A percentile compares a stretch with the other conserved stretches of the same genome.
phyloP scores from a whole-genome alignment of 2,797 vertebrate genomes.

The Megalops cyprinoides region DNA sequence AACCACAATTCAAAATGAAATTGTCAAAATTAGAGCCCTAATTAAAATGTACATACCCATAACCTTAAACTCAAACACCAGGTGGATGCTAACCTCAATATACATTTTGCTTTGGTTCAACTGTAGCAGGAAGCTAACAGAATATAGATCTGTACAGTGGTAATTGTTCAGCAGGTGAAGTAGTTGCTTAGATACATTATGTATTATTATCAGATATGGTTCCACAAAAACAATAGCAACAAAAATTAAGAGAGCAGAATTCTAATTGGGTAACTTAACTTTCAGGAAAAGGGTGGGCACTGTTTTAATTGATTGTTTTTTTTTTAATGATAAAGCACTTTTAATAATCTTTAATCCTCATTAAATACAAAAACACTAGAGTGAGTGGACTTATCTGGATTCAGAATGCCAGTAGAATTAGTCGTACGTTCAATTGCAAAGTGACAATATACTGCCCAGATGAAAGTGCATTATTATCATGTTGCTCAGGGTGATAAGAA shows the following conservation, averaged over 20 bases:
- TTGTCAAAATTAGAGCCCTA: background rate
- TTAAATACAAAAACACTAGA: conserved; percentile 39
- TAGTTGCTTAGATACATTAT: too few species aligned
- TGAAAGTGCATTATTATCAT: conserved; percentile 95
- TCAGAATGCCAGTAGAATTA: conserved; percentile 30
- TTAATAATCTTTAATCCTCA: conserved; percentile 57
- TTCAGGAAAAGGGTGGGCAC: conserved; percentile 46
- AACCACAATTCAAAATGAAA: background rate
- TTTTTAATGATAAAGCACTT: conserved; percentile 57
- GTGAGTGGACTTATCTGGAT: conserved; percentile 25
- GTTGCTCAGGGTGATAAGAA: conserved; percentile 93
- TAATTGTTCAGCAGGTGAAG: conserved; percentile 85
- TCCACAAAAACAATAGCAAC: conserved; percentile 8
- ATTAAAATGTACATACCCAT: conserved; percentile 23
- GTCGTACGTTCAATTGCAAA: conserved; percentile 23
- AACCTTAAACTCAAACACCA: conserved; percentile 74
- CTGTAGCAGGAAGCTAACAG: conserved; percentile 73
- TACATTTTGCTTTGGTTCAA: conserved; percentile 75
- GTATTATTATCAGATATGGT: conserved; percentile 41
- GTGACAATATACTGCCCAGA: conserved; percentile 87
- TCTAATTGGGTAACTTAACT: background rate
- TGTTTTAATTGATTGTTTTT: conserved; percentile 61
- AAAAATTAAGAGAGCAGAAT: conserved; percentile 22
- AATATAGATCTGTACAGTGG: conserved; percentile 85
- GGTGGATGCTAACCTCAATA: conserved; percentile 78